phyloP scores from a whole-genome alignment of 2,113 vertebrate genomes.

The Corythoichthys intestinalis region DNA sequence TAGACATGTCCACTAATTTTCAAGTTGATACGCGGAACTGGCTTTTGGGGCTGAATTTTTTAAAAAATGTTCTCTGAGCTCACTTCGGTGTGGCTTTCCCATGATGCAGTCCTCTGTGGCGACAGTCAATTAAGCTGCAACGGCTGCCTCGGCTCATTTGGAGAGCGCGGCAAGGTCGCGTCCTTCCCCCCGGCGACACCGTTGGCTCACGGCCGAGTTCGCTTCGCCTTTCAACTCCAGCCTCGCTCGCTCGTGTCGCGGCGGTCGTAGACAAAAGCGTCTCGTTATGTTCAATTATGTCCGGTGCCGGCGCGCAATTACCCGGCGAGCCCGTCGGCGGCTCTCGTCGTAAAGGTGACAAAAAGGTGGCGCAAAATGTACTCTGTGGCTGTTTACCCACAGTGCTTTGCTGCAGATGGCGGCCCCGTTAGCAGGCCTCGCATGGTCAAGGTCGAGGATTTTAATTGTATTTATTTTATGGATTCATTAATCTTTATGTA shows the following conservation, averaged over 20 bases:
- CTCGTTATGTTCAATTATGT: slow-evolving; percentile 42
- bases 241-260: background rate
- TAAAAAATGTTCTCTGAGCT: no score
- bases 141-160: background rate
- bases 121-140: background rate
- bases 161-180: background rate
- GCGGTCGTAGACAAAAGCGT: slow-evolving; percentile 46
- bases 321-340: slow-evolving; percentile 21
- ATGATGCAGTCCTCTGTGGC: background rate
- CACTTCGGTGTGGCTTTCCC: background rate
- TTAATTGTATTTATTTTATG: no score
- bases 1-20: background rate
- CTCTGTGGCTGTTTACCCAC: slow-evolving; percentile 6
- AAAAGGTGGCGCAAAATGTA: slow-evolving; percentile 15
- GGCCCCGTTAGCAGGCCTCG: background rate
- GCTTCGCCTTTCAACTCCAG: slow-evolving; percentile 18
- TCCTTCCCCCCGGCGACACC: background rate
- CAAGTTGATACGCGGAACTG: background rate
- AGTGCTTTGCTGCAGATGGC: background rate
- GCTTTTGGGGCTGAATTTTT: no score
- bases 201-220: slow-evolving; percentile 14
- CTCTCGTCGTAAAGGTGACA: background rate
- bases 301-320: slow-evolving; percentile 51
- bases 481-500: no score
- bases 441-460: no score